Conservation (phyloP, 2,113 vertebrate species). For the Enhydra lutris region DNA sequence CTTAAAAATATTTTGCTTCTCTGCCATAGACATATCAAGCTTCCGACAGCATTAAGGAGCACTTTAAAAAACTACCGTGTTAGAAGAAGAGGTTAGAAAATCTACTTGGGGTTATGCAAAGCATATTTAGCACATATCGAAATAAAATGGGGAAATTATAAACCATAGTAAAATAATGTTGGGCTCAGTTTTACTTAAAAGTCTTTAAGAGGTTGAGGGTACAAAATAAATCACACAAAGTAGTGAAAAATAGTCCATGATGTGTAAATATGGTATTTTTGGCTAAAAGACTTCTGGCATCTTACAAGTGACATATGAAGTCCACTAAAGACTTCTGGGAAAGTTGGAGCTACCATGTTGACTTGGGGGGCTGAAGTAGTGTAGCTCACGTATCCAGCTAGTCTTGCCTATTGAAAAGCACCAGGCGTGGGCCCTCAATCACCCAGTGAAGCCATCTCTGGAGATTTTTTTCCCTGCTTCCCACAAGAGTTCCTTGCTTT, state of each 20-base stretch:
- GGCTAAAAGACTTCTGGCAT: neutral
- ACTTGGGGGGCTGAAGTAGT: neutral
- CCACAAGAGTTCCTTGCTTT: slow-evolving; percentile 38
- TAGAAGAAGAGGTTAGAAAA: neutral
- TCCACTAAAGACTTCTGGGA: neutral
- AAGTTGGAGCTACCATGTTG: neutral
- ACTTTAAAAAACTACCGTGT: neutral
- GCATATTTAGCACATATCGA: neutral
- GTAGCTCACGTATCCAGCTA: neutral
- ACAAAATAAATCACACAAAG: neutral
- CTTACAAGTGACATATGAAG: neutral
- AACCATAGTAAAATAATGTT: neutral
- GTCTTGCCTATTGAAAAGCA: slow-evolving; percentile 16
- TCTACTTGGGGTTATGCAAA: neutral
- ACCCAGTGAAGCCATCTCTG: neutral
- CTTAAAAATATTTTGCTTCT: neutral
- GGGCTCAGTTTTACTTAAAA: neutral
- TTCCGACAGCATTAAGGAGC: neutral
- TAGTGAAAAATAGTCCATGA: neutral
- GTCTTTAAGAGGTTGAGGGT: neutral
- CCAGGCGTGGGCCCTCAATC: slow-evolving; percentile 3
- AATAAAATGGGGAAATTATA: slow-evolving; percentile 31
- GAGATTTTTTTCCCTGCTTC: slow-evolving; percentile 21
- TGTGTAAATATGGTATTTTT: neutral
- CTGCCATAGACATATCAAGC: neutral